Evolutionary conservation across 2,797 vertebrate species (phyloP), one percentile per base, ranked within the genome.

Genomic region (Columba guinea): DNA sequence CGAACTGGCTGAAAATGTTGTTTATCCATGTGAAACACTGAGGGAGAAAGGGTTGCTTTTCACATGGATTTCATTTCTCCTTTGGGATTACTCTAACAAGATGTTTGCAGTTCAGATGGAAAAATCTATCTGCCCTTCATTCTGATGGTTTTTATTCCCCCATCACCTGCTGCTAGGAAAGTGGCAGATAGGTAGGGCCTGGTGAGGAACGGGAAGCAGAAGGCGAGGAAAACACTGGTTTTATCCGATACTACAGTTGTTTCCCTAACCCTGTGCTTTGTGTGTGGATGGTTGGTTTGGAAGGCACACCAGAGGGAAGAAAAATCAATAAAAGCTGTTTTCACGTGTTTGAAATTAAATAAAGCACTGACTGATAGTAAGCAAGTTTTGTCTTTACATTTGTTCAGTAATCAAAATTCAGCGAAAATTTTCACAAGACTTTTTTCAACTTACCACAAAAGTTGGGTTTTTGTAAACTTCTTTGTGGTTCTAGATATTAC

Each of bases 321-420:
- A 39, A 88, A 88, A 88, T 94, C 87, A 90, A 68, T 90, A 81
- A 84, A 89, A 86, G 35, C 64, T 86, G 13, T 75, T 90, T 48
- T 86, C 21, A 71, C 16, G 28, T 74, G 34, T 84, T 78, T 86
- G 73, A 77, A 90, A 93, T 78, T 32, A 86, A 90, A 81, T 17
- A 37, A 81, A 90, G 18, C 19, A 44, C 17, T 27, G 18, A 44
- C 17, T 30, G 20, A 35, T 16, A 71, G 48, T 74, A 91, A 75
- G 27, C 23, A 68, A n/a, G 5, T 37, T 89, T 95, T 78, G 18
- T 82, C 35, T 88, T 60, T n/a, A 24, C 12, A 2, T 63, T 56
- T 90, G 79, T 92, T 64, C 32, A 32, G n/a, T 51, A 70, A 69
- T 8, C 4, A 28, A 76, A 94, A 56, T 60, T 86, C 46, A 73